phyloP scores from a whole-genome alignment of 2,888 invertebrate species.

The Gastrophysa polygoni region DNA sequence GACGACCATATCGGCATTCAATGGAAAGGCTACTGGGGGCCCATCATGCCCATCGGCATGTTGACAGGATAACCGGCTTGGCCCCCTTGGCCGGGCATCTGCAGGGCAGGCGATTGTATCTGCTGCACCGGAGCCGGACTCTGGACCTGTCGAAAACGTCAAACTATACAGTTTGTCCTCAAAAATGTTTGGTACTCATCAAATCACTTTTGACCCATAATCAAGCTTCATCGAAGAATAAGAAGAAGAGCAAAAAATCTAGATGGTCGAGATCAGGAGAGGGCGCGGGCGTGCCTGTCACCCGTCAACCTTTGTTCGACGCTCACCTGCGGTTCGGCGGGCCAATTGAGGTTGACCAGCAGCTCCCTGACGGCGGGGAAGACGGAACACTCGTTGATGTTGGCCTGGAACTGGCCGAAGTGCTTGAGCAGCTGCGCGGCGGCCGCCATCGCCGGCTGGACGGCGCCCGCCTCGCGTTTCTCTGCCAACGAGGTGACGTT shows the following conservation, averaged over 20 bases:
- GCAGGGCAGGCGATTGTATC: slow-evolving; percentile 64
- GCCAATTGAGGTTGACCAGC: slow-evolving; percentile 80
- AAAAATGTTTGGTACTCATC: too few relatives aligned
- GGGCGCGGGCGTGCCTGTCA: too few relatives aligned
- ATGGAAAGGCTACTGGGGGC: slow-evolving; percentile 31
- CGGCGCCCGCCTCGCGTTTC: slow-evolving; percentile 71
- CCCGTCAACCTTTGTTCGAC: too few relatives aligned
- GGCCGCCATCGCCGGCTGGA: slow-evolving; percentile 64
- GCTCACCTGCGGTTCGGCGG: slow-evolving; percentile 72
- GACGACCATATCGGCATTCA: neutral
- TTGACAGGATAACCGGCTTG: slow-evolving; percentile 56
- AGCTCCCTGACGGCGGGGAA: slow-evolving; percentile 91
- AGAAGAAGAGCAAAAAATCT: too few relatives aligned
- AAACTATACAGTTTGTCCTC: too few relatives aligned
- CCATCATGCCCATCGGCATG: slow-evolving; percentile 58
- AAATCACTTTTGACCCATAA: too few relatives aligned
- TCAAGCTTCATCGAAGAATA: too few relatives aligned
- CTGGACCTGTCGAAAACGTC: neutral
- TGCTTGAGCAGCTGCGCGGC: slow-evolving; percentile 70
- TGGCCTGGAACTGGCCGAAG: slow-evolving; percentile 76
- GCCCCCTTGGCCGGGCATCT: slow-evolving; percentile 61
- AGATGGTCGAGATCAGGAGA: too few relatives aligned
- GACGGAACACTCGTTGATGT: slow-evolving; percentile 80
- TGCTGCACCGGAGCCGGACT: slow-evolving; percentile 23
- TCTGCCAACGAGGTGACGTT: slow-evolving; percentile 89